phyloP scores from a whole-genome alignment of 2,113 vertebrate species.

The Pseudorasbora parva region DNA sequence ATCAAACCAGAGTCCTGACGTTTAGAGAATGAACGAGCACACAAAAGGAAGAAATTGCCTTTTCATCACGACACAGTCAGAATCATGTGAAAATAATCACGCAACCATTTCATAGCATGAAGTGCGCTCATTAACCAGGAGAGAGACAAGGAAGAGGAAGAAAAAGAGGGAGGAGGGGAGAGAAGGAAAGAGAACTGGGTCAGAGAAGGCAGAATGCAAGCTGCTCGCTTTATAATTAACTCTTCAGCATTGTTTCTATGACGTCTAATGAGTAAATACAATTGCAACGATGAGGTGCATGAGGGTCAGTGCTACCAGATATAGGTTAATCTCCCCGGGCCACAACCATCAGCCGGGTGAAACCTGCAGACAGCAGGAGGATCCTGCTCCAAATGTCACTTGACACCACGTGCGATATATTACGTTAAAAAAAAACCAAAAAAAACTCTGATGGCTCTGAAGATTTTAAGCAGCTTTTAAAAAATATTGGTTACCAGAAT shows the following conservation, averaged over 20 bases:
- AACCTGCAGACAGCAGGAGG: slow-evolving; percentile 10
- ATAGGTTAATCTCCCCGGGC: slow-evolving; percentile 45
- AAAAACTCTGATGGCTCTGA: not conserved
- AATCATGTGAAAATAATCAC: slow-evolving; percentile 17
- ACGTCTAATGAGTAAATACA: slow-evolving; percentile 51
- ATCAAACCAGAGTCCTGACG: not conserved
- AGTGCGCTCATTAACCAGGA: slow-evolving; percentile 26
- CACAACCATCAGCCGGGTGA: slow-evolving; percentile 29
- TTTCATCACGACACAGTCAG: not conserved
- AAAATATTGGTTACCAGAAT: not conserved
- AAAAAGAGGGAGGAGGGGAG: not conserved
- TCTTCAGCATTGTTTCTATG: slow-evolving; percentile 57
- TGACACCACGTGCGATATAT: not conserved
- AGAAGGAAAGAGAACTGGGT: slow-evolving; percentile 47
- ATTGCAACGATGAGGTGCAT: slow-evolving; percentile 69
- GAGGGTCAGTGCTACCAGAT: slow-evolving; percentile 66
- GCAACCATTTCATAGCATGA: slow-evolving; percentile 18
- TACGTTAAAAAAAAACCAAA: not conserved
- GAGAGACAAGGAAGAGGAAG: not conserved
- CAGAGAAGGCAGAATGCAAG: slow-evolving; percentile 63
- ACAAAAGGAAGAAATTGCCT: not conserved
- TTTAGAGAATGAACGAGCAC: not conserved
- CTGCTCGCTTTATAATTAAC: slow-evolving; percentile 69
- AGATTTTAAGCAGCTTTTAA: not conserved
- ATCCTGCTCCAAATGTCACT: not conserved